Base-by-base conservation (phyloP, 1,140 invertebrate species). In the Heterodera schachtii region DNA sequence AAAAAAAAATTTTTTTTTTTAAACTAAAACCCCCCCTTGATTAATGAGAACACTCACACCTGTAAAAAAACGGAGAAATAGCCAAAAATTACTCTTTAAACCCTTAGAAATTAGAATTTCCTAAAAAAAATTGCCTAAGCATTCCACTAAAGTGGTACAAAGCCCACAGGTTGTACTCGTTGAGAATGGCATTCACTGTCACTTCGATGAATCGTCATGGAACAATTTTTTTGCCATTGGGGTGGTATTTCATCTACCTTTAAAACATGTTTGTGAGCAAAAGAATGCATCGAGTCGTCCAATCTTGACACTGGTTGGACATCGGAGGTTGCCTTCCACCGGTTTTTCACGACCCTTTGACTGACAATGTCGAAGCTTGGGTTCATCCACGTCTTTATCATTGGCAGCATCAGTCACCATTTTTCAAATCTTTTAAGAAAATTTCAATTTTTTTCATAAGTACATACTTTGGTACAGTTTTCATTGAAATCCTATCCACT, bases 181-280 rank as follows among this genome's bases (percentile, higher is more conserved):
- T 84, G 16, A 84, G 70, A 74, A 79, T 83, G n/a, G n/a, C n/a
- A n/a, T n/a, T n/a, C n/a, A n/a, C n/a, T n/a, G n/a, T n/a, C n/a
- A n/a, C n/a, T n/a, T n/a, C n/a, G 41, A 64, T 43, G 44, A 46
- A 52, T 11, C 67, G 16, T 21, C 47, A 67, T 86, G 81, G 60
- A 75, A 60, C 19, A 70, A 52, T 52, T 52, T 52, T 52, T 52
- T 52, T 52, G 2, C 49, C 49, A 52, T 52, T 52, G 49, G 0
- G 0, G 49, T n/a, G n/a, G n/a, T n/a, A n/a, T 52, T 2, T 8
- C 19, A 60, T 60, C 11, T 19, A 71, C 93, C 92, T 91, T 97
- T 98, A 91, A 98, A 98, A 90, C 97, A 99, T 81, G 94, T 93
- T 92, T 94, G 96, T 74, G 94, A 94, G 91, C 96, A 98, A 90